Base-by-base conservation (phyloP, 1,140 invertebrate genomes). In the Chelonus insularis region DNA sequence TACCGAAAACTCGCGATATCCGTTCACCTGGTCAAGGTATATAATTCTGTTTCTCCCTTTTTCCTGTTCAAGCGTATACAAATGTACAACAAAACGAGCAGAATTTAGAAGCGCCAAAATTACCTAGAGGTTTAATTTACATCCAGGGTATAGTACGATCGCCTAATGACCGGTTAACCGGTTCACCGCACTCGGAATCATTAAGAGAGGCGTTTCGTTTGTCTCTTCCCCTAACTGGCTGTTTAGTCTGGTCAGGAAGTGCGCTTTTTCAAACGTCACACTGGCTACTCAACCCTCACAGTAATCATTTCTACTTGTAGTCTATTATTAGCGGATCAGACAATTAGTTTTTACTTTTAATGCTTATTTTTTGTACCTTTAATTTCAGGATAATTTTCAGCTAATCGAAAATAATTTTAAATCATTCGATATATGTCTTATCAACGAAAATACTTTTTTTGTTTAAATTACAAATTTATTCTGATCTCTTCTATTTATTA, bases 131-230 rank as follows among this genome's bases (percentile, higher is more conserved):
- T 55, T 65, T 64, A 67, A 64, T 67, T 67, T 62, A 64, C 62
- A 67, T 64, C 59, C 62, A 54, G 37, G 50, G 32, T 60, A 16
- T 21, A 20, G 62, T 32, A 55, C 64, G 73, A 76, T 79, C 77
- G 76, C 73, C 68, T 80, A 80, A 81, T 80, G 79, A 78, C 78
- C 77, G 78, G 78, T 81, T 81, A 76, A 81, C 77, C 72, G 79
- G 77, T 80, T 73, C 73, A 70, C 60, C 70, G 72, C 66, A 47
- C 65, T 73, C 65, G 66, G 60, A 59, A 65, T 62, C 59, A 57
- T 65, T 62, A 62, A 65, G 60, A 62, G 55, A 54, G 59, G 59
- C 56, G 47, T 60, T 52, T 60, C 20, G 36, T 59, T 25, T 37
- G 7, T 39, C 36, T 16, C 32, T 14, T 14, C 12, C 32, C 32